Base-by-base conservation (phyloP, 2,797 vertebrate genomes). In the Uromys caudimaculatus region DNA sequence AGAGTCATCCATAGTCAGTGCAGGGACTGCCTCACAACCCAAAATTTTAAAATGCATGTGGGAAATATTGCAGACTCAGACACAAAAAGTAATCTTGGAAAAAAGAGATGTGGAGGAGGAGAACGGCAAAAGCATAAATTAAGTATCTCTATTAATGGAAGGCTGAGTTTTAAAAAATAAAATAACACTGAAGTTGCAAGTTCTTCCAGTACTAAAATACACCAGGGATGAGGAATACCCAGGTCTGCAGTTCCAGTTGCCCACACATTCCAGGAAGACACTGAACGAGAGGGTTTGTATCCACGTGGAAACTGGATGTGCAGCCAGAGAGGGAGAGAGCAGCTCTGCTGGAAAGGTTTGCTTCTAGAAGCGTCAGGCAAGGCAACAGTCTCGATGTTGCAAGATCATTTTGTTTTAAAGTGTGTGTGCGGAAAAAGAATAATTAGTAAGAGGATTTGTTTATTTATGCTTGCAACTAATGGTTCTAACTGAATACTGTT, bases 401-500 rank as follows among this genome's bases (percentile, higher is more conserved):
- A 54, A 23, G 13, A 35, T 35, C 14, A 2, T 69, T 29, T 92
- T 84, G 29, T 81, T 41, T 58, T 54, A 82, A 60, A 89, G n/a
- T 32, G 50, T 64, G 62, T 35, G 10, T 44, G 29, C 38, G 21
- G 82, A 75, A 44, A 41, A 24, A 13, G 27, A 76, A 89, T 38
- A 10, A 0, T 69, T 60, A 88, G 32, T 71, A 47, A 67, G 69
- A 58, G 32, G 6, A 47, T 12, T 58, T 44, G 14, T 64, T 77
- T 95, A 44, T 79, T 94, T 93, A 78, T 79, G 14, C 9, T 71
- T 23, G 0, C 35, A 56, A 73, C 35, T 24, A 79, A 44, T 50
- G 71, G 75, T 94, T 91, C 13, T 85, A 56, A 91, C 32, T 79
- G 60, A 90, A 81, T 84, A 52, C 10, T 79, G 4, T 90, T 69